Base-by-base conservation (phyloP, 2,888 invertebrate species). In the Pheosia tremula region DNA sequence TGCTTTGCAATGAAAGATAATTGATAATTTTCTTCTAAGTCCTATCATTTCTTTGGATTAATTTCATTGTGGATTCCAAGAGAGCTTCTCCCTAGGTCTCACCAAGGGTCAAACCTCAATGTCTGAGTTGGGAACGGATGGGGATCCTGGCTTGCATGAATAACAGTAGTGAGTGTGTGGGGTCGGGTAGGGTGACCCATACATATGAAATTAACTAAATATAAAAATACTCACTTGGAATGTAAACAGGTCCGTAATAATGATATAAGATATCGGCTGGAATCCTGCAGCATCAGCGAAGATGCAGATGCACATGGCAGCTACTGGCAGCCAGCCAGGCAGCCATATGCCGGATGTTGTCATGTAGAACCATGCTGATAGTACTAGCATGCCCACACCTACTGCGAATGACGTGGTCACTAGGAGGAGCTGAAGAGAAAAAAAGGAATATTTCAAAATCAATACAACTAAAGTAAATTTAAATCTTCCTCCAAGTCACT, bases 211-310 rank as follows among this genome's bases (percentile, higher is more conserved):
- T 41, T 7, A 37, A 39, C 36, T 54, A 3, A 41, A 7, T 5
- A 41, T 5, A 4, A 47, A 9, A n/a, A 47, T n/a, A 75, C 84
- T 68, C 38, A 92, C 93, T 83, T 93, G 92, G 77, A 93, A 93
- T 0, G 88, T 89, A 58, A 93, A 93, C 58, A 93, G 68, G 66
- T 93, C 93, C 3, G 92, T 91, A 50, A 93, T 93, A 56, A 93
- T 92, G 57, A 93, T 91, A 57, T 92, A 93, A 0, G 92, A 91
- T 49, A 93, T 90, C 0, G 93, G 93, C 67, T 93, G 93, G 77
- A 92, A 92, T 7, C 93, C 93, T 0, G 92, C 93, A 0, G 93
- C 92, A 58, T 93, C 93, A 6, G 88, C 86, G 70, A 93, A 91
- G 70, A 93, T 91, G 69, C 90, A 90, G 3, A 91, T 61, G 49